Evolutionary conservation across 2,797 vertebrate species (phyloP).

Genomic region (Eulemur rubriventer): DNA sequence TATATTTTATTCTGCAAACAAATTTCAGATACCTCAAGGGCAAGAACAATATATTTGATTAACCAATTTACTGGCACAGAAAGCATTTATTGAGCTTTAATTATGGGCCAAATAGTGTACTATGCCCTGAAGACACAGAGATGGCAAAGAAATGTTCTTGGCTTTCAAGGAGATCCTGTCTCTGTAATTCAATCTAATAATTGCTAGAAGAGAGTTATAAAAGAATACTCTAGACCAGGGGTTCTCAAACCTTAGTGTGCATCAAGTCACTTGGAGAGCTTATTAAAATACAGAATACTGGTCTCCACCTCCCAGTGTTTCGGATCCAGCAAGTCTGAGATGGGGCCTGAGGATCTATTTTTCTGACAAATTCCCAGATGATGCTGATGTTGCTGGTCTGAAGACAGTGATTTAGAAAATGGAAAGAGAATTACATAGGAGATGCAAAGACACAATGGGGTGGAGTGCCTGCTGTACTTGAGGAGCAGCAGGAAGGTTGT

Average conservation of each 20-base stretch:
- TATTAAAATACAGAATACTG: neutral
- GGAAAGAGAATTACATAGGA: neutral
- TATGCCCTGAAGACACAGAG: conserved; percentile 34
- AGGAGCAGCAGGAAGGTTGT: neutral
- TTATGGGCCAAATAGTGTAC: conserved; percentile 40
- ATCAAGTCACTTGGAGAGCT: neutral
- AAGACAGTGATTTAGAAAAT: neutral
- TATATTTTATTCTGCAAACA: conserved; percentile 39
- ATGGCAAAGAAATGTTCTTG: conserved; percentile 30
- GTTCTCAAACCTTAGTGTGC: neutral
- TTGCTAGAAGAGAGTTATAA: conserved; percentile 25
- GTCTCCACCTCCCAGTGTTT: neutral
- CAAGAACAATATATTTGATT: conserved; percentile 55
- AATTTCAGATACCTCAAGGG: conserved; percentile 31
- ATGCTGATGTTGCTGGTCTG: neutral
- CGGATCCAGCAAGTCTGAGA: neutral
- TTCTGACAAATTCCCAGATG: neutral
- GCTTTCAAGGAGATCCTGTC: conserved; percentile 48
- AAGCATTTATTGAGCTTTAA: conserved; percentile 47
- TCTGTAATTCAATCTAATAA: conserved; percentile 38
- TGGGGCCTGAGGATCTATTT: neutral
- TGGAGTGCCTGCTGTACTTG: neutral
- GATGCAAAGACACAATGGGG: neutral
- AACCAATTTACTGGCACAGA: conserved; percentile 41
- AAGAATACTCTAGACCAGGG: conserved; percentile 33